Evolutionary conservation across 2,113 vertebrate species (phyloP).

Genomic region (Pedionomus torquatus): DNA sequence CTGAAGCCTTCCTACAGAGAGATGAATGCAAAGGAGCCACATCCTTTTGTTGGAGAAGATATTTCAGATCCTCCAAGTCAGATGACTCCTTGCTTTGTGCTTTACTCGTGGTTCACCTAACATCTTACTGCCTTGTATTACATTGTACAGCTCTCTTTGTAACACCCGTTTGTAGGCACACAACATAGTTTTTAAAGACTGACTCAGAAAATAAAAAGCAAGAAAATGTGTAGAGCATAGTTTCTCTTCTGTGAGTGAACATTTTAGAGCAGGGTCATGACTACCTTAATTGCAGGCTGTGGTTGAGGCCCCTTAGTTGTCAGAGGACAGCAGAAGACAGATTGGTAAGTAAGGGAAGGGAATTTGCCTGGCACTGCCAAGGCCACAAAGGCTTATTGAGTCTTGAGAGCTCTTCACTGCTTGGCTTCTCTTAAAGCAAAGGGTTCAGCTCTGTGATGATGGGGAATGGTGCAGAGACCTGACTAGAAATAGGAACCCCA

Average conservation of each 20-base stretch:
- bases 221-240: background rate
- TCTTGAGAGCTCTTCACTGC: background rate
- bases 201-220: background rate
- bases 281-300: background rate
- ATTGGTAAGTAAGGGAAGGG: background rate
- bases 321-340: background rate
- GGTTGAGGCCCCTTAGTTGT: background rate
- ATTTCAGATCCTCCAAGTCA: background rate
- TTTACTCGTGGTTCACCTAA: background rate
- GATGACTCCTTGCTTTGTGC: background rate
- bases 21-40: background rate
- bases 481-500: background rate
- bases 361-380: background rate
- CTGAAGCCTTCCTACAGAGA: fast-evolving
- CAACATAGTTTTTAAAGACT: background rate
- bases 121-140: background rate
- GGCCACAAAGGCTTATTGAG: background rate
- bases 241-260: background rate
- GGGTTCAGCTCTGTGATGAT: background rate
- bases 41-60: background rate
- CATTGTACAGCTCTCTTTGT: background rate
- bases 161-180: background rate
- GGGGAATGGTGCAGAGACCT: background rate
- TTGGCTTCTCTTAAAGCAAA: background rate
- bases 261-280: background rate